These are phyloP conservation scores for Australoheros facetus DNA, from an alignment of 2,797 vertebrate species.

Conservation along the genomic window DNA sequence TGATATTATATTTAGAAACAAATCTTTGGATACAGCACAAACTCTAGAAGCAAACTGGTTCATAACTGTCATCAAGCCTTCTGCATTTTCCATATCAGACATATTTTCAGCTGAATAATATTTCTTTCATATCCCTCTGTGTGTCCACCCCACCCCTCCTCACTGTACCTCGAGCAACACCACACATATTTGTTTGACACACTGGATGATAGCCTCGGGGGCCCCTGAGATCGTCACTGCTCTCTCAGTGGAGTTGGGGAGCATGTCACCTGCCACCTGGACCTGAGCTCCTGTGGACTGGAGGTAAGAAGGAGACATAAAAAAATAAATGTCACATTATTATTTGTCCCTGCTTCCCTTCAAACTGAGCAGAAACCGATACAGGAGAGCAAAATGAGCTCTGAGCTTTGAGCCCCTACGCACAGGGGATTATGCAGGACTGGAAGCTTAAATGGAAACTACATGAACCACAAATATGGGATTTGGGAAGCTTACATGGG, in stretches of 20 bases:
- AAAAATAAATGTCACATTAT: not conserved
- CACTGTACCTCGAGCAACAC: slow-evolving; percentile 96
- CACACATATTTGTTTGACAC: slow-evolving; percentile 98
- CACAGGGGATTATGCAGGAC: not conserved
- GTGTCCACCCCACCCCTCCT: slow-evolving; percentile 16
- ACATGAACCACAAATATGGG: slow-evolving; percentile 8
- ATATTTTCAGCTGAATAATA: not conserved
- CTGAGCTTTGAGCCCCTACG: not conserved
- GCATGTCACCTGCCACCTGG: slow-evolving; percentile 95
- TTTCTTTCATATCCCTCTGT: not conserved
- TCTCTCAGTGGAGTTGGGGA: slow-evolving; percentile 96
- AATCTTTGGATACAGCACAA: not conserved
- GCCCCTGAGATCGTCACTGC: slow-evolving; percentile 96
- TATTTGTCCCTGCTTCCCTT: not conserved
- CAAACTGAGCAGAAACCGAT: not conserved
- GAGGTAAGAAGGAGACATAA: slow-evolving; percentile 19
- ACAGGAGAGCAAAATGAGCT: not conserved
- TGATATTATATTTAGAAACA: not conserved
- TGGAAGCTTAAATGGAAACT: slow-evolving; percentile 8
- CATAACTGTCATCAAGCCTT: not conserved
- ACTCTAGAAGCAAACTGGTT: not conserved
- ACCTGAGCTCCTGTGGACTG: slow-evolving; percentile 97
- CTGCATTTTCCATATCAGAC: not conserved
- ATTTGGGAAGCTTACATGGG: slow-evolving; percentile 12
- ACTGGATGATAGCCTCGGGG: slow-evolving; percentile 97